Evolutionary conservation across 37 sponge, comb jelly and placozoan genomes (phyloP), one percentile per base, ranked within the genome.

Genomic region (Amphimedon queenslandica): DNA sequence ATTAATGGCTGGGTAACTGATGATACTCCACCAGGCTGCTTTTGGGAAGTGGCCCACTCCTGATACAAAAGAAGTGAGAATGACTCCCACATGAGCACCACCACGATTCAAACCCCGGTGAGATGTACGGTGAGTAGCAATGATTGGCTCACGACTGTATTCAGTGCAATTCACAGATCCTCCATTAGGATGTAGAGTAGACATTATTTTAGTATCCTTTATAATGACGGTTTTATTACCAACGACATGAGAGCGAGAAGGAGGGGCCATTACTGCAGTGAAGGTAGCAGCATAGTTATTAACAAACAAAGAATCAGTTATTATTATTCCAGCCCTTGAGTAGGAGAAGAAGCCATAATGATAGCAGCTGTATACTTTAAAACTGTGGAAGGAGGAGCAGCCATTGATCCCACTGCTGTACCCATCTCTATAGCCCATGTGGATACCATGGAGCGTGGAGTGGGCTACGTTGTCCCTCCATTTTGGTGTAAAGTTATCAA

Each of bases 271-370:
- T 3, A 93, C 88, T 32, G 68, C 74, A 3, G 74, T 69, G 32
- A 69, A 82, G 23, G 93, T 43, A 27, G 78, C 91, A 56, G 75
- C 84, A 18, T 78, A 75, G 74, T 92, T 96, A 85, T 96, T 88
- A 58, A 81, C 69, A 16, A 96, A 63, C 0, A 42, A 55, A 33
- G 70, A 41, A 10, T 90, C 55, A 11, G 40, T 27, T 25, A 96
- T 37, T 36, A 42, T 41, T 31, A 93, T 58, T 40, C 81, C 81
- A 63, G 94, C 73, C n/a, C 40, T 27, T 10, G 66, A 58, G 70
- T 83, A 96, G 29, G 82, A 64, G 64, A 90, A 90, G 28, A 96
- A 35, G 3, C 93, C 96, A 57, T 75, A 92, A 35, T 89, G 87
- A 65, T 84, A 86, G 71, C 92, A 93, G 53, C 74, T 69, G 67